Evolutionary conservation across 2,797 vertebrate species (phyloP).

Genomic region (Pempheris klunzingeri): DNA sequence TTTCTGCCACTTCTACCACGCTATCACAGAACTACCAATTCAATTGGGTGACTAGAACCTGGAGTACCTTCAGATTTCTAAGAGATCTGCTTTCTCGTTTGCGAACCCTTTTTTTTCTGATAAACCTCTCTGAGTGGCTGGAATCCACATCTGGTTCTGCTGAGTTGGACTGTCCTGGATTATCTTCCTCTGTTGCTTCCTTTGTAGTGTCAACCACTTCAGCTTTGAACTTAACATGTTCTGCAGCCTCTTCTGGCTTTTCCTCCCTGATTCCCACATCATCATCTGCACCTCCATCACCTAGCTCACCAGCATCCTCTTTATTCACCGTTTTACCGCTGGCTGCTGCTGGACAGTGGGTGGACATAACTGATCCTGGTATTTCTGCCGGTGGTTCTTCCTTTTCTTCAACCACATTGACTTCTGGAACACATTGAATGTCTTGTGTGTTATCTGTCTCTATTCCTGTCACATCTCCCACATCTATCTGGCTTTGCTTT

Average conservation of each 20-base stretch:
- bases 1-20: slow-evolving; percentile 35
- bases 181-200: slow-evolving; percentile 25
- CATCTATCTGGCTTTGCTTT: slow-evolving; percentile 4
- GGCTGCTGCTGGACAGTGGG: background rate
- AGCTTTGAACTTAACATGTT: slow-evolving; percentile 18
- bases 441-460: background rate
- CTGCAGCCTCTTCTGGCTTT: background rate
- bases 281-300: background rate
- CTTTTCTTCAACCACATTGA: background rate
- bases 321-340: background rate
- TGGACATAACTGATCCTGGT: background rate
- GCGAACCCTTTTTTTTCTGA: background rate
- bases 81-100: slow-evolving; percentile 53
- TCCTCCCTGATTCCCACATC: background rate
- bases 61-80: slow-evolving; percentile 76
- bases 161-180: slow-evolving; percentile 26
- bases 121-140: background rate
- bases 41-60: slow-evolving; percentile 19
- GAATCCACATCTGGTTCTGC: slow-evolving; percentile 50
- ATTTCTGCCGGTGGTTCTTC: slow-evolving; percentile 6
- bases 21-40: slow-evolving; percentile 41
- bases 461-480: background rate
- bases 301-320: background rate
- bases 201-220: slow-evolving; percentile 7
- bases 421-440: background rate